These are phyloP conservation scores for Pollachius pollachius DNA, from an alignment of 2,113 vertebrate species.

Conservation along the genomic window DNA sequence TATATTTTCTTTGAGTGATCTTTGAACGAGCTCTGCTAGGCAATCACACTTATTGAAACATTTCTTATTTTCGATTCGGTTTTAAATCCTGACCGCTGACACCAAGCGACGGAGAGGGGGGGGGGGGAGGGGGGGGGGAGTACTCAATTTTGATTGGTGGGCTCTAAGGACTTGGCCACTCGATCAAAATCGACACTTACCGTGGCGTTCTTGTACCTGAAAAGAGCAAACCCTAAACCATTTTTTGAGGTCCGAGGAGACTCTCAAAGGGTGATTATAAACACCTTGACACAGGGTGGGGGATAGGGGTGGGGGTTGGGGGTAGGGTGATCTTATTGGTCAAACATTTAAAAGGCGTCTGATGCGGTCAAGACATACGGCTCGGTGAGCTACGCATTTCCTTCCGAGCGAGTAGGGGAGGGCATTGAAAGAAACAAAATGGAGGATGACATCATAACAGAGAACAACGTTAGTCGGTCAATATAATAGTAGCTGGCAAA, in stretches of 20 bases:
- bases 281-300: too few relatives aligned
- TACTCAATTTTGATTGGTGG: constrained; percentile 64
- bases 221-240: constrained; percentile 44
- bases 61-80: neutral
- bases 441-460: constrained; percentile 69
- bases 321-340: constrained; percentile 33
- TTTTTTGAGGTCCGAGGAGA: constrained; percentile 32
- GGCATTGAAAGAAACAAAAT: constrained; percentile 69
- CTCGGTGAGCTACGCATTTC: constrained; percentile 69
- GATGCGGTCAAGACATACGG: constrained; percentile 65
- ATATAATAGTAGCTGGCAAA: constrained; percentile 51
- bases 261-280: constrained; percentile 12
- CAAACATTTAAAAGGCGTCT: constrained; percentile 58
- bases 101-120: constrained; percentile 26
- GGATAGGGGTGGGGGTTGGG: too few relatives aligned
- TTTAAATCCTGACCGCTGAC: constrained; percentile 9
- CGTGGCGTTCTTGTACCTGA: constrained; percentile 68
- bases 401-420: constrained; percentile 68
- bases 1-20: constrained; percentile 10
- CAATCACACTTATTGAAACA: constrained; percentile 33
- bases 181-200: constrained; percentile 80
- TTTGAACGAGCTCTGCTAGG: constrained; percentile 23
- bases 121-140: neutral
- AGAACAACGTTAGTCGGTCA: constrained; percentile 68
- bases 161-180: constrained; percentile 41